Conservation (phyloP, 2,888 invertebrate genomes). For the Pycnomerus fuliginosus region DNA sequence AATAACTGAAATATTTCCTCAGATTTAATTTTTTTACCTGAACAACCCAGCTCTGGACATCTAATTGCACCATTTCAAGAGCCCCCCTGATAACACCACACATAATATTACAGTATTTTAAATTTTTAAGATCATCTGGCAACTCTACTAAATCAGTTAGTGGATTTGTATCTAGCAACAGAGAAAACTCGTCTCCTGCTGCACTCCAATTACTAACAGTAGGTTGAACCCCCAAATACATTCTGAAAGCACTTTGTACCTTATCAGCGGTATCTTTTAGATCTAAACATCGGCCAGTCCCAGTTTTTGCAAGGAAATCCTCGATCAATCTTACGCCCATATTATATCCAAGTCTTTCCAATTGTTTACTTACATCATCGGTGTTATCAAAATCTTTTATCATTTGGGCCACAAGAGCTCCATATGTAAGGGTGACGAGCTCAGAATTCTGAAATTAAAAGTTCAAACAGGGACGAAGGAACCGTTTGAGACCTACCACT, state of each 20-base stretch:
- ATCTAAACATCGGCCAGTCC: slow-evolving; percentile 87
- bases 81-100: slow-evolving; percentile 93
- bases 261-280: slow-evolving; percentile 97
- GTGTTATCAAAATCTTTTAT: slow-evolving; percentile 94
- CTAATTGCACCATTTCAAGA: slow-evolving; percentile 97
- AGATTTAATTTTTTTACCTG: slow-evolving; percentile 52
- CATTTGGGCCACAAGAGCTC: slow-evolving; percentile 95
- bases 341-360: slow-evolving; percentile 95
- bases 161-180: slow-evolving; percentile 93
- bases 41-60: slow-evolving; percentile 92
- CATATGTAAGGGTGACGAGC: slow-evolving; percentile 95
- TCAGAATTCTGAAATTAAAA: slow-evolving; percentile 78
- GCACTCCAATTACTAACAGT: slow-evolving; percentile 93
- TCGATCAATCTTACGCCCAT: slow-evolving; percentile 98
- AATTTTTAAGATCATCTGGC: slow-evolving; percentile 76
- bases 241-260: slow-evolving; percentile 77
- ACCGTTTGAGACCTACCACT: slow-evolving; percentile 62
- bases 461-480: slow-evolving; percentile 8
- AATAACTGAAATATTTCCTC: slow-evolving; percentile 22
- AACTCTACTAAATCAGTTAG: slow-evolving; percentile 96
- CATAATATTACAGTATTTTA: slow-evolving; percentile 91
- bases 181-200: slow-evolving; percentile 93
- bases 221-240: slow-evolving; percentile 90
- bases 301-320: slow-evolving; percentile 92
- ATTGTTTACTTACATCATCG: slow-evolving; percentile 96